A percentile compares a stretch with the other conserved stretches of the same genome.
phyloP scores from a whole-genome alignment of 2,888 invertebrate genomes.

The Lithophane leautieri region DNA sequence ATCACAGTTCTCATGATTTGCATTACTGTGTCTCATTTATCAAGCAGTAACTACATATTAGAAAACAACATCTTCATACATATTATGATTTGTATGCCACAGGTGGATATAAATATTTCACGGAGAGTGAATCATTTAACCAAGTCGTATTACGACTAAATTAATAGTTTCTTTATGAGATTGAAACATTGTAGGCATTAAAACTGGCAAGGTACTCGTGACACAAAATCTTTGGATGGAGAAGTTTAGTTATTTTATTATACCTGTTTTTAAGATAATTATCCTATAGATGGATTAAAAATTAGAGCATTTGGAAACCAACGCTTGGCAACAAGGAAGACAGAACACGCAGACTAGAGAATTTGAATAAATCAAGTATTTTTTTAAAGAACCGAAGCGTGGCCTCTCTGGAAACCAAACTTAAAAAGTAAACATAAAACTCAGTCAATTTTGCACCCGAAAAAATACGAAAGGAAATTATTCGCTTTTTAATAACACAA shows the following conservation, averaged over 20 bases:
- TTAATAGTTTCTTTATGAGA: conserved; percentile 77
- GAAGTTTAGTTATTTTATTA: conserved; percentile 61
- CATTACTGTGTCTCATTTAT: conserved; percentile 43
- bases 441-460: conserved; percentile 38
- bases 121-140: conserved; percentile 55
- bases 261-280: background rate
- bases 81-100: conserved; percentile 61
- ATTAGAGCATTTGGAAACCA: background rate
- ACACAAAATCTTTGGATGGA: conserved; percentile 66
- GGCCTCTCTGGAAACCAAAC: background rate
- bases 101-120: conserved; percentile 65
- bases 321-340: background rate
- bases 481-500: conserved; percentile 56
- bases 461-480: conserved; percentile 59
- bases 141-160: conserved; percentile 63
- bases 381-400: background rate
- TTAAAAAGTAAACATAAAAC: conserved; percentile 36
- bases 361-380: background rate
- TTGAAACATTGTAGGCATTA: conserved; percentile 74
- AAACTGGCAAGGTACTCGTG: conserved; percentile 71
- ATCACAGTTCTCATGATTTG: conserved; percentile 44
- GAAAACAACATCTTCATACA: conserved; percentile 41
- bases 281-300: background rate
- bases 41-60: conserved; percentile 25
- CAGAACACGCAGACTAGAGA: background rate